A percentile compares a stretch with the other conserved stretches of the same genome.
phyloP scores from a whole-genome alignment of 2,888 invertebrate species.

The Smittia sp. region DNA sequence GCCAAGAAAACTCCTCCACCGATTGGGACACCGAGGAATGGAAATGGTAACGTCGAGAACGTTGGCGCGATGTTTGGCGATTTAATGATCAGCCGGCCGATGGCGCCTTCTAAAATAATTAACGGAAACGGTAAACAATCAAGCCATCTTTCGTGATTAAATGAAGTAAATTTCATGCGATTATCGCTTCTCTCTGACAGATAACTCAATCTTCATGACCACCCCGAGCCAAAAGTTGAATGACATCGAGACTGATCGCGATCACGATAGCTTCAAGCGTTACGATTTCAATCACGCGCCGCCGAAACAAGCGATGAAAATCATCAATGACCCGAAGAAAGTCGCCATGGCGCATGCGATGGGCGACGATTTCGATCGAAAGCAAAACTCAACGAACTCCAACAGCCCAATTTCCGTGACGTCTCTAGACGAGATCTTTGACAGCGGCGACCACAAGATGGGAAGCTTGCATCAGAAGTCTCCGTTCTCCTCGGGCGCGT shows the following conservation, averaged over 20 bases:
- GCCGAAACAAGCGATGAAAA: slow-evolving; percentile 69
- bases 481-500: slow-evolving; percentile 23
- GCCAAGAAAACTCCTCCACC: slow-evolving; percentile 47
- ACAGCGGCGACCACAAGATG: background rate
- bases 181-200: background rate
- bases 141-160: no score
- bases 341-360: slow-evolving; percentile 4
- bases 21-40: slow-evolving; percentile 48
- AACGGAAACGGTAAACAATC: slow-evolving; percentile 37
- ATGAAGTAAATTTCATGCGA: background rate
- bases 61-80: background rate
- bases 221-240: slow-evolving; percentile 64
- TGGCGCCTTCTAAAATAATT: slow-evolving; percentile 13
- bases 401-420: slow-evolving; percentile 32
- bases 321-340: slow-evolving; percentile 57
- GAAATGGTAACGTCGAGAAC: background rate
- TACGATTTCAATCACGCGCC: slow-evolving; percentile 79
- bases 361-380: slow-evolving; percentile 15
- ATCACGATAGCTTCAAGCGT: slow-evolving; percentile 82
- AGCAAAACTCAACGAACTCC: slow-evolving; percentile 31
- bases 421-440: slow-evolving; percentile 34
- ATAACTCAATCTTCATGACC: slow-evolving; percentile 64
- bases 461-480: background rate
- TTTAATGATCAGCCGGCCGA: slow-evolving; percentile 5
- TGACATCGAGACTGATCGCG: slow-evolving; percentile 70